Conservation (phyloP, 1,140 invertebrate genomes). For the Oreohelix idahoensis region DNA sequence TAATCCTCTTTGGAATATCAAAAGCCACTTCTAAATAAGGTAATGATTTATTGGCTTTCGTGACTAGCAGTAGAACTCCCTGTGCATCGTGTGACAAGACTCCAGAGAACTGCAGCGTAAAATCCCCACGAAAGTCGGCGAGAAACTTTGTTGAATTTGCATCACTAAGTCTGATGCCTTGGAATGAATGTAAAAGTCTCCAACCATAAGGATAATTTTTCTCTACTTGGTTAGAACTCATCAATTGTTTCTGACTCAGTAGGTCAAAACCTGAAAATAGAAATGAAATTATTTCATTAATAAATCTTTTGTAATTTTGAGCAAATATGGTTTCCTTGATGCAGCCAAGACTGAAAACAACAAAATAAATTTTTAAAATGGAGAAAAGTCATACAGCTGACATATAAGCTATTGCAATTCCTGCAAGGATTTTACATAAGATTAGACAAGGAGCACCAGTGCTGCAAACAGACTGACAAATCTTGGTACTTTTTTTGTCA, state of each 20-base stretch:
- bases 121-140: slow-evolving; percentile 35
- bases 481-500: too few species aligned
- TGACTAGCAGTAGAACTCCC: slow-evolving; percentile 43
- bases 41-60: slow-evolving; percentile 39
- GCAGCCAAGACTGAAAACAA: too few species aligned
- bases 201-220: slow-evolving; percentile 38
- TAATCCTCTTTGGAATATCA: slow-evolving; percentile 39
- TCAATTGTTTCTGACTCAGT: slow-evolving; percentile 8
- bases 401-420: too few species aligned
- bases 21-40: slow-evolving; percentile 51
- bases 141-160: slow-evolving; percentile 25
- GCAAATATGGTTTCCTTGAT: too few species aligned
- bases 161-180: slow-evolving; percentile 27
- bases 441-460: too few species aligned
- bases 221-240: slow-evolving; percentile 12
- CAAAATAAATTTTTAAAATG: too few species aligned
- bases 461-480: too few species aligned
- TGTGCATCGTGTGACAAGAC: not conserved
- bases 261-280: slow-evolving; percentile 30
- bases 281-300: too few species aligned
- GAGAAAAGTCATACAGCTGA: too few species aligned
- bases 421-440: too few species aligned
- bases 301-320: too few species aligned
- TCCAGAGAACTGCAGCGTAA: slow-evolving; percentile 30
- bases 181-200: slow-evolving; percentile 36